Base-by-base conservation (phyloP, 1,140 invertebrate species). In the Drosophila sturtevanti region DNA sequence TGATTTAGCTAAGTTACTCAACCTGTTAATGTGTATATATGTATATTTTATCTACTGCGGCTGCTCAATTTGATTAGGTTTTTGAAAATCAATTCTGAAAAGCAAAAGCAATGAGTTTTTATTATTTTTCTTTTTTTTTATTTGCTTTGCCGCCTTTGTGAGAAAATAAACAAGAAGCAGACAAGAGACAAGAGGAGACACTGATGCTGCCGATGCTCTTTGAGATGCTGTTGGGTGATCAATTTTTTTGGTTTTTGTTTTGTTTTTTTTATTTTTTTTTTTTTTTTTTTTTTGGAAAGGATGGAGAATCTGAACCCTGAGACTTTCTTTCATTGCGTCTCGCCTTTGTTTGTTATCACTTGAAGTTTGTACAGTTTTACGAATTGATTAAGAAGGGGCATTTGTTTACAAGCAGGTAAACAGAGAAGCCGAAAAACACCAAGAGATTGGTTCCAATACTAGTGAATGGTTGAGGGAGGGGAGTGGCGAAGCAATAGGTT, bases 261-360 rank as follows among this genome's bases (percentile, higher is more conserved):
- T 12, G 48, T 56, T 66, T 12, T 37, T 52, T 54, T 51, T 35
- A n/a, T 14, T 41, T 38, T 11, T 16, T 38, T 1, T 18, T n/a
- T 4, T 22, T 12, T 63, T 56, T 66, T 12, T 37, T 52, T 54
- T 51, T 35, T 16, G 48, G 34, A 34, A 48, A 38, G 37, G 44
- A 58, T 35, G 60, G 10, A 54, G 56, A 34, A 31, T 9, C 38
- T 44, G 16, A 52, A 35, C 27, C 62, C 38, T 62, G 69, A 55
- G 60, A 64, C 63, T 73, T 77, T 77, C 82, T 87, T 81, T 86
- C 75, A 78, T 58, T 87, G 55, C 76, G 81, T 87, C 82, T 72
- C 82, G 82, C 82, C 82, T 86, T 86, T 86, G 82, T 86, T 86
- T 86, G 82, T 86, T 82, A 86, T 86, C 82, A 82, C 82, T 86